phyloP scores from a whole-genome alignment of 2,113 vertebrate species.

The Xenus cinereus region DNA sequence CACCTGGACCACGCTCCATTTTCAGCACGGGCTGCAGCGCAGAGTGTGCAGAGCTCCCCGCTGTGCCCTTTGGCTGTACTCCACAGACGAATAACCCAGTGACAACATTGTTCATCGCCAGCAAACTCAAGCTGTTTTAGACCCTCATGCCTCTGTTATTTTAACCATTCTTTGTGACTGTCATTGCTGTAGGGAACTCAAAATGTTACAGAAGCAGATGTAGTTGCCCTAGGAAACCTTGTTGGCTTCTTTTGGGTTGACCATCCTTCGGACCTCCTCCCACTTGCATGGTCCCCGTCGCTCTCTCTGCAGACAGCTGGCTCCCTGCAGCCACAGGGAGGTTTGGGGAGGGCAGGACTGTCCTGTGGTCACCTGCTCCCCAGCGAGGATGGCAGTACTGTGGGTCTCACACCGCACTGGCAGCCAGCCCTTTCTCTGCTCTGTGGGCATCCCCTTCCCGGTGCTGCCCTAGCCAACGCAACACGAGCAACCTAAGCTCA shows the following conservation, averaged over 20 bases:
- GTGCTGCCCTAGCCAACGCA: fast-evolving
- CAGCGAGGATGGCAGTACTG: not conserved
- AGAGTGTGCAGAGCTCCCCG: not conserved
- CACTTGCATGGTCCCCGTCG: fast-evolving
- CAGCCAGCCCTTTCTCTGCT: not conserved
- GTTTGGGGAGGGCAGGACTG: not conserved
- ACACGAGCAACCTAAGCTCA: not conserved
- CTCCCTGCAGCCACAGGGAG: not conserved
- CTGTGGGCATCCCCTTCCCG: not conserved
- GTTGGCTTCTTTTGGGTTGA: not conserved
- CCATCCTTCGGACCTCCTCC: not conserved
- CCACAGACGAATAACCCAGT: fast-evolving
- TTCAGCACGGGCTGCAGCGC: fast-evolving
- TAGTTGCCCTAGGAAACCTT: not conserved
- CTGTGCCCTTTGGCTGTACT: not conserved
- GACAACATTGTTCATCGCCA: fast-evolving
- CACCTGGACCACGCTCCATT: not conserved
- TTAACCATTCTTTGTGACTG: not conserved
- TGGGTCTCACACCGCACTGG: fast-evolving
- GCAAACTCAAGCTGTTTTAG: not conserved
- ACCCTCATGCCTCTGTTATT: not conserved
- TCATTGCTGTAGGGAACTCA: not conserved
- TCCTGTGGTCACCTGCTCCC: not conserved
- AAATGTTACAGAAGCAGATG: not conserved
- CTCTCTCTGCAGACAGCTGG: no score